Evolutionary conservation across 2,113 vertebrate genomes (phyloP).

Genomic region (Larimichthys polyactis): DNA sequence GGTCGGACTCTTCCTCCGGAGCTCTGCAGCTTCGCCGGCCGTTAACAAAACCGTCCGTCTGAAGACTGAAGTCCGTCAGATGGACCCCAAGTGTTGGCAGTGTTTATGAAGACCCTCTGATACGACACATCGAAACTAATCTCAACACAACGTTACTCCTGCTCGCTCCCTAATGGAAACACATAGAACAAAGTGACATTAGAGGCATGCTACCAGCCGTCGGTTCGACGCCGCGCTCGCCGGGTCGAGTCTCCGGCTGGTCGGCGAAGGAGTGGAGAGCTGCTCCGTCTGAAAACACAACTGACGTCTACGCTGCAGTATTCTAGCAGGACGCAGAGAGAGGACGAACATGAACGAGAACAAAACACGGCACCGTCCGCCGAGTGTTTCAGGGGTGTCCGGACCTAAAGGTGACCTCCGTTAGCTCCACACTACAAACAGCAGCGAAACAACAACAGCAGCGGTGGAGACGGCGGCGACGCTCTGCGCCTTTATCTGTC

Average conservation of each 20-base stretch:
- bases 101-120: conserved; percentile 40
- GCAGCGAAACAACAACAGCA: conserved; percentile 41
- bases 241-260: background rate
- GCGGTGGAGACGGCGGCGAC: background rate
- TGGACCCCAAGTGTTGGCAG: conserved; percentile 35
- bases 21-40: background rate
- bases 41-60: background rate
- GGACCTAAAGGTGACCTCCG: conserved; percentile 55
- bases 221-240: background rate
- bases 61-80: background rate
- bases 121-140: conserved; percentile 50
- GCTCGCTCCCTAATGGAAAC: conserved; percentile 55
- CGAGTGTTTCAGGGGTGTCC: conserved; percentile 54
- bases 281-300: conserved; percentile 44
- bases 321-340: conserved; percentile 67
- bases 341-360: conserved; percentile 76
- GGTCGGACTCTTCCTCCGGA: background rate
- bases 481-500: conserved; percentile 76
- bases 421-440: conserved; percentile 52
- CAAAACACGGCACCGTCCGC: conserved; percentile 68
- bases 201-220: conserved; percentile 64
- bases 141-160: conserved; percentile 46
- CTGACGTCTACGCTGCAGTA: conserved; percentile 35
- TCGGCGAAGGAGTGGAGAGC: conserved; percentile 2
- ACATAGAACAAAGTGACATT: conserved; percentile 68